Evolutionary conservation across 1,140 invertebrate species (phyloP).

Genomic region (Patella vulgata): DNA sequence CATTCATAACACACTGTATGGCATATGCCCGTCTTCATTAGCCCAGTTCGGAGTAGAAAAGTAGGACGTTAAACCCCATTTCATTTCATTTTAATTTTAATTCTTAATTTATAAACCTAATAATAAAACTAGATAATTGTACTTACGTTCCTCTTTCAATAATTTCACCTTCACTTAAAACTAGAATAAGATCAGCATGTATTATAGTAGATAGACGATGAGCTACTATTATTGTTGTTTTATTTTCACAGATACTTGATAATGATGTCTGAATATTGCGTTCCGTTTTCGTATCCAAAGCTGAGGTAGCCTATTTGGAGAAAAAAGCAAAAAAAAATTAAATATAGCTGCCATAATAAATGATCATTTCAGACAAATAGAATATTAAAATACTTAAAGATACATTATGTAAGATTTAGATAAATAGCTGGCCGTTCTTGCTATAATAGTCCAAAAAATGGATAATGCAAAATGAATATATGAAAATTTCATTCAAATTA

Average conservation of each 20-base stretch:
- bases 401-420: background rate
- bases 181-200: conserved; percentile 91
- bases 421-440: too few relatives aligned
- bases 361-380: background rate
- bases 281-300: conserved; percentile 66
- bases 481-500: too few relatives aligned
- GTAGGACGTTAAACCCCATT: background rate
- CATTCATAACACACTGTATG: too few relatives aligned
- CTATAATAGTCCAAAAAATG: too few relatives aligned
- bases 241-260: conserved; percentile 73
- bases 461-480: too few relatives aligned
- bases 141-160: conserved; percentile 87
- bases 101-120: background rate
- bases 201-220: conserved; percentile 91
- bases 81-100: background rate
- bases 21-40: too few relatives aligned
- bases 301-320: conserved; percentile 62
- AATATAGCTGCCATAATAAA: too few relatives aligned
- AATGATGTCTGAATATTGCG: conserved; percentile 63
- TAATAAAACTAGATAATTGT: background rate
- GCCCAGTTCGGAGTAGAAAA: too few relatives aligned
- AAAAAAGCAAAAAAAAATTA: background rate
- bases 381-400: background rate
- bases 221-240: conserved; percentile 92
- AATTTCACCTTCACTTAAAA: conserved; percentile 88